Evolutionary conservation across 92 coral and sea anemone species (phyloP).

Genomic region (Bergia puertoricense): DNA sequence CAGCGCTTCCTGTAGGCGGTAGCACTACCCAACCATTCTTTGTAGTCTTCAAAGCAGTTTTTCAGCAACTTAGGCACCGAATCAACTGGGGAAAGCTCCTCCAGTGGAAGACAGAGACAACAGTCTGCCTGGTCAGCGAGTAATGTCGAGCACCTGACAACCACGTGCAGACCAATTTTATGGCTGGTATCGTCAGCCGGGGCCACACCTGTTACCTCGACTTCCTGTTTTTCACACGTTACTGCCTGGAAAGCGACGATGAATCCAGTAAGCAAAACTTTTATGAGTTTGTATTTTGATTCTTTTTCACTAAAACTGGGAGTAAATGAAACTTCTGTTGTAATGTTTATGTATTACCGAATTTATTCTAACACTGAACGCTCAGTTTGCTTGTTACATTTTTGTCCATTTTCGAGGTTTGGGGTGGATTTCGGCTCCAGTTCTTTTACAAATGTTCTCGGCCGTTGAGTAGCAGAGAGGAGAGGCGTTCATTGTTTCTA

Average conservation of each 20-base stretch:
- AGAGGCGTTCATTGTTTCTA: too few species aligned
- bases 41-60: conserved; percentile 1
- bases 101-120: conserved; percentile 4
- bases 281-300: too few species aligned
- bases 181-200: neutral
- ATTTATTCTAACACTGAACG: too few species aligned
- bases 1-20: conserved; percentile 2
- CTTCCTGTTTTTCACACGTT: neutral
- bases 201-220: neutral
- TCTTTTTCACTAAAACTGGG: too few species aligned
- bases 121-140: conserved; percentile 5
- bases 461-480: too few species aligned
- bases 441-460: too few species aligned
- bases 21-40: neutral
- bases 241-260: neutral
- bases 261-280: too few species aligned
- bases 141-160: neutral
- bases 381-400: too few species aligned
- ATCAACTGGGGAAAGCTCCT: neutral
- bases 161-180: conserved; percentile 1
- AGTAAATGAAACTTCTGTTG: too few species aligned
- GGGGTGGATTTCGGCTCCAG: too few species aligned
- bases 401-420: too few species aligned
- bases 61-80: neutral
- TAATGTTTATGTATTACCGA: too few species aligned